A percentile compares a stretch with the other conserved stretches of the same genome.
These are phyloP conservation scores for Parazoanthus swiftii DNA, from an alignment of 92 coral and sea anemone species.

Conservation along the genomic window DNA sequence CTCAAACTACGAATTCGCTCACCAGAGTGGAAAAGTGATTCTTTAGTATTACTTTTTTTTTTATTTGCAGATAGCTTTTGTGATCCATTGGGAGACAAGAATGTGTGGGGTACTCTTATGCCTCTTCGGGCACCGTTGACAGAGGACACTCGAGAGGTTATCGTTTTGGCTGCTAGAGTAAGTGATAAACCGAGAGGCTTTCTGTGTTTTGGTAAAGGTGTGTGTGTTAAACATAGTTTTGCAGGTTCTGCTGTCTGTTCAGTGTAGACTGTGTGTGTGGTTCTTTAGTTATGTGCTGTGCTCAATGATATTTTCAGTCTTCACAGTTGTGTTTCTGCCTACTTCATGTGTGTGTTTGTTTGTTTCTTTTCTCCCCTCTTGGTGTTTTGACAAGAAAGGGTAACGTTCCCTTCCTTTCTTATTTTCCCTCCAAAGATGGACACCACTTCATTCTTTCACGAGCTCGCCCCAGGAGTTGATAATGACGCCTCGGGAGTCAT, in stretches of 20 bases:
- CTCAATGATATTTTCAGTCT: too few species aligned
- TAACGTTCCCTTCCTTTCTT: neutral
- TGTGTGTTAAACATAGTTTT: too few species aligned
- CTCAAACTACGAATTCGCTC: too few species aligned
- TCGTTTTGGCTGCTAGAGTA: constrained; percentile 91
- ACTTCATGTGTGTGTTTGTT: neutral
- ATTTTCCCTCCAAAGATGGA: constrained; percentile 61
- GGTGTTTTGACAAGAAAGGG: neutral
- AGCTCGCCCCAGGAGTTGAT: constrained; percentile 84
- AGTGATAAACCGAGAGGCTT: neutral
- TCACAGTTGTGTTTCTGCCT: neutral
- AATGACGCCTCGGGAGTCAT: constrained; percentile 92
- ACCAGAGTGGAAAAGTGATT: neutral
- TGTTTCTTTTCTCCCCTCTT: neutral
- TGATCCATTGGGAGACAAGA: constrained; percentile 87
- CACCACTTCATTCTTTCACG: constrained; percentile 88
- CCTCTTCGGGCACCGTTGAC: constrained; percentile 49
- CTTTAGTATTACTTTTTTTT: too few species aligned
- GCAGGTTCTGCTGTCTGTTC: too few species aligned
- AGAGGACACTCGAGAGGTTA: constrained; percentile 49
- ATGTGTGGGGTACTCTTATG: constrained; percentile 95
- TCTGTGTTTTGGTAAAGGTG: too few species aligned
- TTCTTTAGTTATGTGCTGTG: too few species aligned
- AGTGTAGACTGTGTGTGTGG: neutral
- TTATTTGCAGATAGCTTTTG: constrained; percentile 70